These are phyloP conservation scores for Polyploca ridens DNA, from an alignment of 2,888 invertebrate genomes.

Conservation along the genomic window DNA sequence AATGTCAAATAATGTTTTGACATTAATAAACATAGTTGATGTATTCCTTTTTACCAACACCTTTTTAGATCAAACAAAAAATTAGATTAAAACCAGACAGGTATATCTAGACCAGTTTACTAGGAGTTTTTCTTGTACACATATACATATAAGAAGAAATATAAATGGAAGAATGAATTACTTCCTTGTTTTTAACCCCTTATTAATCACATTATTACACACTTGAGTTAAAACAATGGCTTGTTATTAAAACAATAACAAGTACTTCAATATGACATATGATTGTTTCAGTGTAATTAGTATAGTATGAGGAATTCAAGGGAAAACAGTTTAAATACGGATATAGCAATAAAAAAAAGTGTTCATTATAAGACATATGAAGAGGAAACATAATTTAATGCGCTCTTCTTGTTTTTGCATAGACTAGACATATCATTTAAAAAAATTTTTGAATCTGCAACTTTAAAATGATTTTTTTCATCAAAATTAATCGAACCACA, in stretches of 20 bases:
- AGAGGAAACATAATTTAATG: background rate
- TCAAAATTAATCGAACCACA: too few relatives aligned
- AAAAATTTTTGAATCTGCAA: too few relatives aligned
- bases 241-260: constrained; percentile 57
- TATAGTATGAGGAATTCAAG: constrained; percentile 25
- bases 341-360: background rate
- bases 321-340: constrained; percentile 22
- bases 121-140: too few relatives aligned
- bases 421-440: too few relatives aligned
- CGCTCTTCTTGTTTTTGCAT: background rate
- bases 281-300: constrained; percentile 22
- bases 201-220: constrained; percentile 47
- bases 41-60: background rate
- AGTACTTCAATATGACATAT: constrained; percentile 24
- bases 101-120: background rate
- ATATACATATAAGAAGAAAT: constrained; percentile 22
- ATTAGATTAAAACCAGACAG: background rate
- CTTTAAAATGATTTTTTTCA: too few relatives aligned
- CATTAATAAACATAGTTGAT: background rate
- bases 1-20: constrained; percentile 1
- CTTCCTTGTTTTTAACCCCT: constrained; percentile 55
- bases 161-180: constrained; percentile 39
- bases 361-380: background rate
- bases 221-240: constrained; percentile 56
- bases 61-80: background rate